Base-by-base conservation (phyloP, 2,113 vertebrate genomes). In the Carassius carassius region DNA sequence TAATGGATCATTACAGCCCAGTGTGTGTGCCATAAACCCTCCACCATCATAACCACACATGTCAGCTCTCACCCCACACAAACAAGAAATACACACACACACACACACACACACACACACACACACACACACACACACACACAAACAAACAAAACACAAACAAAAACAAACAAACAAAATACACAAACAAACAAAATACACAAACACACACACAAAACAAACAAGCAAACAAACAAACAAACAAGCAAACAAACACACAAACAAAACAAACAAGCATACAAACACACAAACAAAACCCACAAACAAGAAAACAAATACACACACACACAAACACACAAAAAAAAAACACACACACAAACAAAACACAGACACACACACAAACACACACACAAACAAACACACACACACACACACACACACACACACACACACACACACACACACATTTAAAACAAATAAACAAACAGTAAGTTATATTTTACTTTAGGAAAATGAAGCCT, bases 1-100 rank as follows among this genome's bases (percentile, higher is more conserved):
- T 21, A 58, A 58, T 58, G 19, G 21, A 60, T 60, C 19, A 60
- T 60, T 60, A 60, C 19, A 60, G 56, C n/a, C 56, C 19, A 16
- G 13, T 14, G 13, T 54, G 4, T 54, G 16, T 54, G 51, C 51
- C 69, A 74, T 88, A 92, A 91, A 91, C 87, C 89, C 86, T 91
- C 4, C 73, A 51, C 5, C 41, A 10, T 49, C 23, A 21, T 37
- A 44, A n/a, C 10, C 67, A 70, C 17, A 32, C 63, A 17, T 2
- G 2, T 4, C 60, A 62, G 9, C n/a, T 32, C 14, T 29, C 63
- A 67, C 25, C 63, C 5, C 63, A 67, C 25, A 1, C 13, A 8
- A 16, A 8, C 25, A 32, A 32, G 29, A 29, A 29, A 16, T 1
- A 65, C 29, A 65, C 12, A 6, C 12, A 47, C 11, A 11, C 11